Base-by-base conservation (phyloP, 64 coral and sea anemone species). In the Catalaphyllia jardinei region DNA sequence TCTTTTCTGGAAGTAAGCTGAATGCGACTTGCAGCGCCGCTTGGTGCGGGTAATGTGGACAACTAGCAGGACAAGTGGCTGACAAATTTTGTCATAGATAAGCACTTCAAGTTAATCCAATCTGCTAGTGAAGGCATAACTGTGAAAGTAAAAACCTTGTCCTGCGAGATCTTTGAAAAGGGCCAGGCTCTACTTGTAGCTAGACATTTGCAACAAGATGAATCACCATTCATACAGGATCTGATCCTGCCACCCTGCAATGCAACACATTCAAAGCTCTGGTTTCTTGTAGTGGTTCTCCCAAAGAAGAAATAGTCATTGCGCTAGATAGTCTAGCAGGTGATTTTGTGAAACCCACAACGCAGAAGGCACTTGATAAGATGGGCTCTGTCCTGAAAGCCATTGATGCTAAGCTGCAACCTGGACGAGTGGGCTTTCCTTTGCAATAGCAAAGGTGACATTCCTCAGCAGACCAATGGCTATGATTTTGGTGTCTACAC, bases 81-180 rank as follows among this genome's bases (percentile, higher is more conserved):
- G 52, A 82, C 91, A 88, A 93, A 93, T 75, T 83, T 93, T 82
- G 78, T 93, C 27, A 93, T 82, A 74, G 91, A 88, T 82, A 77
- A 87, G 14, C 82, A 93, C 85, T 73, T 88, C 22, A 94, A 83
- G 61, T 80, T 94, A 27, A 94, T 94, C 74, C 80, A 87, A 75
- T 94, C 93, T 87, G 39, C 82, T 57, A 74, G 67, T 87, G 35
- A 38, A 38, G 35, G 35, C 35, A 38, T 2, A 38, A 62, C 67
- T 89, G 71, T 89, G 42, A 94, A 90, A 74, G 62, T 90, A 17
- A 80, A 87, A 87, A 69, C 93, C 30, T 17, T 94, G 54, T 86
- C 87, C 75, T 90, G 92, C 87, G 79, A 86, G 73, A 74, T 86
- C 25, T 94, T 89, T 77, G 79, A 93, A 73, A 77, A 88, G 87